Evolutionary conservation across 2,888 invertebrate genomes (phyloP).

Genomic region (Pandemis heparana): DNA sequence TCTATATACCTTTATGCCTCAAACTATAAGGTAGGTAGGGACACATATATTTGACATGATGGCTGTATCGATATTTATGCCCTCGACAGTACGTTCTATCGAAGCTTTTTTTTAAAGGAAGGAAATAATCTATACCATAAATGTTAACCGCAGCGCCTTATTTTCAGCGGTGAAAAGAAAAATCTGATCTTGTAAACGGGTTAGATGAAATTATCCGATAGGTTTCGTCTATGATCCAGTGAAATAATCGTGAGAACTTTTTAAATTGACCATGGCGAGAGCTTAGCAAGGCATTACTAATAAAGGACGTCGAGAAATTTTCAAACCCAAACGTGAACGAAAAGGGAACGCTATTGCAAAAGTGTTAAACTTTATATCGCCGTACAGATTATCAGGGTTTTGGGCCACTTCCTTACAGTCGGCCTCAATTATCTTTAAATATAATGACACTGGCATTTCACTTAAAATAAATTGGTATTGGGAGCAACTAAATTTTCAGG

Average conservation of each 20-base stretch:
- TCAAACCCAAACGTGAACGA: background rate
- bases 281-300: background rate
- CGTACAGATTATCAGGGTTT: background rate
- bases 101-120: too few relatives aligned
- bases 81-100: too few relatives aligned
- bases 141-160: too few relatives aligned
- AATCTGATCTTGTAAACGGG: background rate
- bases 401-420: background rate
- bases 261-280: background rate
- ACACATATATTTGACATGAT: too few relatives aligned
- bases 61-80: too few relatives aligned
- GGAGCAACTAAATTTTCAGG: background rate
- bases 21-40: too few relatives aligned
- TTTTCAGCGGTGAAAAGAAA: background rate
- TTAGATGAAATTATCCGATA: background rate
- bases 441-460: background rate
- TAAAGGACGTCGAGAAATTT: background rate
- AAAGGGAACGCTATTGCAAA: background rate
- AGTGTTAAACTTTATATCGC: background rate
- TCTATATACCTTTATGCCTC: too few relatives aligned
- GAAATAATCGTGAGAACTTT: background rate
- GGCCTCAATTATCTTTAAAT: constrained; percentile 1
- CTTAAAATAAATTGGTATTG: background rate
- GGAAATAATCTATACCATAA: too few relatives aligned
- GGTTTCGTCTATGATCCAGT: background rate